phyloP scores from a whole-genome alignment of 2,888 invertebrate genomes.

The Oscheius sp. region DNA sequence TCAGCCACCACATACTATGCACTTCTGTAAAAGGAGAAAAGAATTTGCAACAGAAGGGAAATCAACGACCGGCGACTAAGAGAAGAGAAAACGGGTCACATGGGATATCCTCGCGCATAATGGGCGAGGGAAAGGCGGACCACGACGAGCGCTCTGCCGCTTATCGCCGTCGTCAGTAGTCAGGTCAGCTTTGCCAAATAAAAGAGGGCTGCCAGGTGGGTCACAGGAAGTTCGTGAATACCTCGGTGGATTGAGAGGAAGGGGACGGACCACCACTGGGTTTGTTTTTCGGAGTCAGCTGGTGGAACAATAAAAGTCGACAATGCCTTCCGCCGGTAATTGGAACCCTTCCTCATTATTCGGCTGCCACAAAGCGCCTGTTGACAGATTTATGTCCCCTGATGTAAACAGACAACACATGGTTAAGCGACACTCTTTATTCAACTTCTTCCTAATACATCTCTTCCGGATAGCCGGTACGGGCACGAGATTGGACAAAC shows the following conservation, averaged over 20 bases:
- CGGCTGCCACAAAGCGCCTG: constrained; percentile 30
- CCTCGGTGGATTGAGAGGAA: neutral
- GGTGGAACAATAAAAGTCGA: neutral
- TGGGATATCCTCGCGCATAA: constrained; percentile 23
- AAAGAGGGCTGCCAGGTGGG: neutral
- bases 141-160: neutral
- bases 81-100: constrained; percentile 9
- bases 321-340: neutral
- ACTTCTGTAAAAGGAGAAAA: neutral
- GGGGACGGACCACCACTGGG: neutral
- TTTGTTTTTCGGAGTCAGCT: too few species aligned
- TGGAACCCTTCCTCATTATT: constrained; percentile 8
- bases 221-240: neutral
- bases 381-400: constrained; percentile 26
- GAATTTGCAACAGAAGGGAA: constrained; percentile 7
- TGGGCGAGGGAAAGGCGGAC: constrained; percentile 22
- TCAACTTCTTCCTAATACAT: constrained; percentile 38
- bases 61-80: neutral
- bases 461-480: constrained; percentile 54
- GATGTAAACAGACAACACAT: constrained; percentile 20
- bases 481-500: constrained; percentile 50
- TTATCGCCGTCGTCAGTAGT: too few species aligned
- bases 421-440: neutral
- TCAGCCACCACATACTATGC: constrained; percentile 21
- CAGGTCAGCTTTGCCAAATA: constrained; percentile 15